A percentile compares a stretch with the other conserved stretches of the same genome.
phyloP scores from a whole-genome alignment of 30 jellyfish, hydroid and myxozoan species.

The Hydra vulgaris region DNA sequence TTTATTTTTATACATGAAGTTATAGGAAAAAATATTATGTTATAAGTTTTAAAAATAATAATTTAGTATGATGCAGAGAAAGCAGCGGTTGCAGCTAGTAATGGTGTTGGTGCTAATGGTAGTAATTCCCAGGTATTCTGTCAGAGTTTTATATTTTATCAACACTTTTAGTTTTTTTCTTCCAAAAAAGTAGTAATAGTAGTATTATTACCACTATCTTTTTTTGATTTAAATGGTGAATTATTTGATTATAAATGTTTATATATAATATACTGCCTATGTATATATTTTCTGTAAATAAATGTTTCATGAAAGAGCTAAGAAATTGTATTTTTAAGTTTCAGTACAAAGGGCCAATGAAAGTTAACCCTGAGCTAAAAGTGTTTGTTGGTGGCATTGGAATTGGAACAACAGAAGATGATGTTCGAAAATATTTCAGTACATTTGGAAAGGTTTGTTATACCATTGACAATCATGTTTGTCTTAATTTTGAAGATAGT shows the following conservation, averaged over 20 bases:
- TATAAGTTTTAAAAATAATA: not conserved
- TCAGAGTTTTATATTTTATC: not conserved
- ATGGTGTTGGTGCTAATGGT: slow-evolving; percentile 4
- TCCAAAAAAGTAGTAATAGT: too few relatives aligned
- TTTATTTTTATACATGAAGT: too few relatives aligned
- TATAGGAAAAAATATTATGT: not conserved
- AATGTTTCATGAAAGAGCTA: not conserved
- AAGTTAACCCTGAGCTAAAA: slow-evolving; percentile 21
- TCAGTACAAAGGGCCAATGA: slow-evolving; percentile 42
- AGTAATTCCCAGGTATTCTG: slow-evolving; percentile 5
- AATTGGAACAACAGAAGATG: slow-evolving; percentile 40
- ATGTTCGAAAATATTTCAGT: slow-evolving; percentile 25
- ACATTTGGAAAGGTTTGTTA: slow-evolving; percentile 22
- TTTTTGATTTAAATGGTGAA: too few relatives aligned
- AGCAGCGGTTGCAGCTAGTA: slow-evolving; percentile 2
- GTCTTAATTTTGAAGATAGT: too few relatives aligned
- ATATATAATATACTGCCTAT: too few relatives aligned
- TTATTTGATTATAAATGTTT: too few relatives aligned
- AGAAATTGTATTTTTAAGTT: not conserved
- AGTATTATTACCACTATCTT: too few relatives aligned
- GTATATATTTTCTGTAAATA: not conserved
- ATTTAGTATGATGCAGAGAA: slow-evolving; percentile 37
- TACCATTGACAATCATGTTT: too few relatives aligned
- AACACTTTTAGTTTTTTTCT: too few relatives aligned
- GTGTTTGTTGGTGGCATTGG: slow-evolving; percentile 43